A percentile compares a stretch with the other conserved stretches of the same genome.
phyloP scores from a whole-genome alignment of 2,797 vertebrate genomes.

The Ctenopoma multispine region DNA sequence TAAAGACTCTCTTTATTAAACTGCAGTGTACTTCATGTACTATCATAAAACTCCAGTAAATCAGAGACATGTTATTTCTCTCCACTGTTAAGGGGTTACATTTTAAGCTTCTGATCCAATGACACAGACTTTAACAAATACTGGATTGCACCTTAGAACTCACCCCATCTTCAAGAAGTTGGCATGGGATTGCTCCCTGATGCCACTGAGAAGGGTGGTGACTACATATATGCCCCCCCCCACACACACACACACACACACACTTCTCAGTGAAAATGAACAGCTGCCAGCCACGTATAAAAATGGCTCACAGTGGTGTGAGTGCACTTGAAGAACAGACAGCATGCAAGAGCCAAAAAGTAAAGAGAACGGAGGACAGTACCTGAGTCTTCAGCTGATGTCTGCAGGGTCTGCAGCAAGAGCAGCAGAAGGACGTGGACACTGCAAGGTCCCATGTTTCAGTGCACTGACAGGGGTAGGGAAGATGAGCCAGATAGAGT shows the following conservation, averaged over 20 bases:
- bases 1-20: neutral
- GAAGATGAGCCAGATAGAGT: slow-evolving; percentile 42
- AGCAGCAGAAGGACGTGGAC: slow-evolving; percentile 81
- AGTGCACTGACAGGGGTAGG: slow-evolving; percentile 71
- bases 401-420: slow-evolving; percentile 74
- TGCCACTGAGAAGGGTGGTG: neutral
- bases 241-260: too few species aligned
- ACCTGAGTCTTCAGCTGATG: slow-evolving; percentile 80
- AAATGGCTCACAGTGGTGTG: neutral
- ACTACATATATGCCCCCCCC: neutral
- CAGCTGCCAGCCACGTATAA: neutral
- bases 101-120: neutral
- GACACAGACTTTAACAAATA: neutral
- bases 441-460: slow-evolving; percentile 83
- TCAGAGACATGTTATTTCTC: too few species aligned
- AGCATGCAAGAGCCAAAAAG: neutral
- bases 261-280: neutral
- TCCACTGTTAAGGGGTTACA: neutral
- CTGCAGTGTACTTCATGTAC: neutral
- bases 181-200: neutral
- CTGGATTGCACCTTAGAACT: neutral
- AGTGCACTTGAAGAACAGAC: neutral
- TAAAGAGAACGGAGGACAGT: neutral
- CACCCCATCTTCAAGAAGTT: neutral
- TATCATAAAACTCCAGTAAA: neutral